phyloP scores from a whole-genome alignment of 2,888 invertebrate genomes.

The Scaptomyza parva region DNA sequence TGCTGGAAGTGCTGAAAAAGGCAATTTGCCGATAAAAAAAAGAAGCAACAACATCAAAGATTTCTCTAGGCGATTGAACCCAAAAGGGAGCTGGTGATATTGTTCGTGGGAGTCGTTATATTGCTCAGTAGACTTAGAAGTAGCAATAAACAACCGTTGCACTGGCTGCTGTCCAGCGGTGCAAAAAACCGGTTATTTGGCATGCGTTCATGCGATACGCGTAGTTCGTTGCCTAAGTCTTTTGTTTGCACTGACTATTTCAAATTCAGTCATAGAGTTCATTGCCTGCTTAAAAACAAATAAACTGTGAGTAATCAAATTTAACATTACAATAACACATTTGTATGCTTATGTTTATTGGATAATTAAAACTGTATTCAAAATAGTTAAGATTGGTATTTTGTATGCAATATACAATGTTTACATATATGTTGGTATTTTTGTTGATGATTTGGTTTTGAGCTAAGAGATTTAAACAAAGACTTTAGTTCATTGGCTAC shows the following conservation, averaged over 20 bases:
- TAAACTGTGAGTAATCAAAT: conserved; percentile 24
- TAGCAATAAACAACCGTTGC: conserved; percentile 60
- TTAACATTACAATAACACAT: conserved; percentile 46
- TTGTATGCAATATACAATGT: no score
- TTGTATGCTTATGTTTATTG: conserved; percentile 20
- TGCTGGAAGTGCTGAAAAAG: conserved; percentile 27
- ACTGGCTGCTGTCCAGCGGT: conserved; percentile 39
- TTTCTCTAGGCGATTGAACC: neutral
- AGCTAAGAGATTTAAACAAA: neutral
- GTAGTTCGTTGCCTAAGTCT: conserved; percentile 79
- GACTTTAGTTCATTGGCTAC: neutral
- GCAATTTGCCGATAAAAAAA: conserved; percentile 39
- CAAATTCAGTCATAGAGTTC: conserved; percentile 67
- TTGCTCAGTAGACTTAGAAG: conserved; percentile 5
- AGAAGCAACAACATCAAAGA: neutral
- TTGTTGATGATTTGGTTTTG: neutral
- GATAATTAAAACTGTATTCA: conserved; percentile 45
- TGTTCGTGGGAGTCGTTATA: conserved; percentile 29
- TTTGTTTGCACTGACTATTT: conserved; percentile 61
- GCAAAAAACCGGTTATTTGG: conserved; percentile 67
- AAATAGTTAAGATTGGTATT: no score
- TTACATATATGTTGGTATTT: no score
- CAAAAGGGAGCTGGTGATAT: conserved; percentile 16
- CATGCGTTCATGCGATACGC: conserved; percentile 42
- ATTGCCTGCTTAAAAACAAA: conserved; percentile 56